phyloP scores from a whole-genome alignment of 2,797 vertebrate genomes.

The Hypotaenidia philippensis region DNA sequence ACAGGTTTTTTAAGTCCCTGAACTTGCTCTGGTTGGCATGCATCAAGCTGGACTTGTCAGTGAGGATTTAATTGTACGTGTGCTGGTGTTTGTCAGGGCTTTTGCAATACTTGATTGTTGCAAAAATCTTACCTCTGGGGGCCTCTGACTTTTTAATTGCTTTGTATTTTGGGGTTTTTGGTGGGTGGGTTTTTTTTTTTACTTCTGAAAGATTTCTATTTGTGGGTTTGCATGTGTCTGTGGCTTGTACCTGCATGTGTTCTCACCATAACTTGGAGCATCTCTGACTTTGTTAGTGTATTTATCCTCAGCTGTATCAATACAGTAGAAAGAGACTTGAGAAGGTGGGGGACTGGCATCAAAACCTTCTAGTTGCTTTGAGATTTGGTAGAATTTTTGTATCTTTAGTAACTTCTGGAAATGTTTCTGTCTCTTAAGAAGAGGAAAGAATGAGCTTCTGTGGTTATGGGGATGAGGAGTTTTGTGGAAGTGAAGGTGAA shows the following conservation, averaged over 20 bases:
- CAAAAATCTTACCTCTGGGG: neutral
- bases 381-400: neutral
- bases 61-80: neutral
- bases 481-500: neutral
- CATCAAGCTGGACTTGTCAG: neutral
- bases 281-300: neutral
- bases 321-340: neutral
- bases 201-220: neutral
- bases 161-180: no score
- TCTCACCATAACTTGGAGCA: neutral
- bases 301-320: neutral
- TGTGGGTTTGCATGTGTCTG: neutral
- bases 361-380: neutral
- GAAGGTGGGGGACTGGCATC: accelerated
- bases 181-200: neutral
- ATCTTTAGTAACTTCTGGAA: neutral
- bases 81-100: neutral
- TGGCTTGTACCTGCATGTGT: neutral
- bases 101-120: neutral
- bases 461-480: neutral
- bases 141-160: neutral
- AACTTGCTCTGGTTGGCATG: accelerated
- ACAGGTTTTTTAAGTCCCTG: neutral
- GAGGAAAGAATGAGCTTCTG: neutral
- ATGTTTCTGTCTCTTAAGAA: neutral